Evolutionary conservation across 2,888 invertebrate species (phyloP), one percentile per base, ranked within the genome.

Genomic region (Mesorhabditis spiculigera): DNA sequence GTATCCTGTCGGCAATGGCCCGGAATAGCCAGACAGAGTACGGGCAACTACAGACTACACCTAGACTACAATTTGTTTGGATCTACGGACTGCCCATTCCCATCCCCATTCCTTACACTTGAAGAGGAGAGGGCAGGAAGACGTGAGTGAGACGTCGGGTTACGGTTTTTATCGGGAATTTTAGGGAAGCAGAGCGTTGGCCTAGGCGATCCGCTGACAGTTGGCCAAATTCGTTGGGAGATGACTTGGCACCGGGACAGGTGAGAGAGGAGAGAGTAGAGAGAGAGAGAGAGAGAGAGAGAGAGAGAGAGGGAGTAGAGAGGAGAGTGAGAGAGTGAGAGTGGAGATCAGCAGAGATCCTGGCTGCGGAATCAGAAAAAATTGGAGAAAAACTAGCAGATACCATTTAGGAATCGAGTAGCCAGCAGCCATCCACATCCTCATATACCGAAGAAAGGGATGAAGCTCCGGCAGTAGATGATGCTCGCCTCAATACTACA

Each of bases 1-100:
- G 87, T 65, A 86, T 90, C 42, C 85, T 90, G 65, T 85, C 75
- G n/a, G 58, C 58, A n/a, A 50, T 50, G 58, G 58, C 58, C 8
- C 8, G 58, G 58, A n/a, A 10, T 50, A 50, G n/a, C n/a, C n/a
- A 50, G 8, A 50, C 58, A 50, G 58, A 13, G n/a, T 50, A 50
- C 8, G n/a, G 58, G 8, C 8, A 10, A 50, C 10, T 50, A 50
- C n/a, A 50, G 3, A 50, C 10, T 50, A 3, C 58, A 50, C n/a
- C n/a, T 50, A 10, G n/a, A 50, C n/a, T n/a, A 13, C 58, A 50
- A 50, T 50, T 50, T 50, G n/a, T 10, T 50, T 50, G 3, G 8
- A 50, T 50, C 58, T 50, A 50, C 62, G 45, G 71, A 71, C 5
- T 66, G 65, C 10, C 68, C 70, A 13, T 70, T 78, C 10, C 65